A percentile compares a stretch with the other conserved stretches of the same genome.
Conservation (phyloP, 2,113 vertebrate genomes). For the Solea solea region DNA sequence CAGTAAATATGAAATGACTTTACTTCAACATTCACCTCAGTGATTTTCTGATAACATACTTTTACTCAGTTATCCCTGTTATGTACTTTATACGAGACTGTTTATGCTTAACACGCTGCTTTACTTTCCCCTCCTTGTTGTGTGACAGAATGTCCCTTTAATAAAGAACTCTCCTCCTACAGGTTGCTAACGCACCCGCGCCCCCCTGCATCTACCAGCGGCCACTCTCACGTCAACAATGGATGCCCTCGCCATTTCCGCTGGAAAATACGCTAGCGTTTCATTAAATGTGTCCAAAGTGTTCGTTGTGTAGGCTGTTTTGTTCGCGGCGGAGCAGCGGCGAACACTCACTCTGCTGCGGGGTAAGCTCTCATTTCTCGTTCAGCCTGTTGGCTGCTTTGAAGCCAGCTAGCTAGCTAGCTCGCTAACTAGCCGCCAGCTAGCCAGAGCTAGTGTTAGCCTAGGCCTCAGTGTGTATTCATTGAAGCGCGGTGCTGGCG, state of each 20-base stretch:
- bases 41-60: too few species aligned
- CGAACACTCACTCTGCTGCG: background rate
- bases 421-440: slow-evolving; percentile 41
- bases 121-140: too few species aligned
- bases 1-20: too few species aligned
- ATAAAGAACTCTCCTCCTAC: slow-evolving; percentile 64
- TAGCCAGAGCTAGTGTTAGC: slow-evolving; percentile 41
- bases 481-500: slow-evolving; percentile 65
- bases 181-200: slow-evolving; percentile 36
- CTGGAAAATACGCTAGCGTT: slow-evolving; percentile 24
- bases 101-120: too few species aligned
- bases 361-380: slow-evolving; percentile 53
- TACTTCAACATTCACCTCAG: too few species aligned
- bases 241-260: slow-evolving; percentile 49
- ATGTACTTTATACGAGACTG: too few species aligned
- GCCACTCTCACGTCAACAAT: slow-evolving; percentile 76
- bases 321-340: background rate
- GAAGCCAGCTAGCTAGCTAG: slow-evolving; percentile 14
- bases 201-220: slow-evolving; percentile 49
- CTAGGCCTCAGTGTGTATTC: slow-evolving; percentile 76
- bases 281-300: slow-evolving; percentile 11
- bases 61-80: too few species aligned
- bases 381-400: slow-evolving; percentile 31
- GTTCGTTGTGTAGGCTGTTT: slow-evolving; percentile 2
- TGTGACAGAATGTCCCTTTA: slow-evolving; percentile 60